Evolutionary conservation across 2,113 vertebrate genomes (phyloP).

Genomic region (Axis porcinus): DNA sequence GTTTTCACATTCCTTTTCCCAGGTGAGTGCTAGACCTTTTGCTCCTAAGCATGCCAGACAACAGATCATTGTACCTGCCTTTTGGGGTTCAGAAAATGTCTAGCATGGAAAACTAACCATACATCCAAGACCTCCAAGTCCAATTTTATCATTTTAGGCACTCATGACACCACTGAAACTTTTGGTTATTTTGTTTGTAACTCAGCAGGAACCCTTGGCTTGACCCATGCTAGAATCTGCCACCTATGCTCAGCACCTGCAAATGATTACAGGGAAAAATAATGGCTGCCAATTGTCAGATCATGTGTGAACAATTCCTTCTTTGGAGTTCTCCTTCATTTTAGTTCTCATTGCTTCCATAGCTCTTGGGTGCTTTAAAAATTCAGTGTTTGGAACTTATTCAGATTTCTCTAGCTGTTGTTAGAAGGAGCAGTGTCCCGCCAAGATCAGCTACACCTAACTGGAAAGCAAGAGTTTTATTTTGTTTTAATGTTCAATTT

Average conservation of each 20-base stretch:
- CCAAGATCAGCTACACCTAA: background rate
- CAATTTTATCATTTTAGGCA: background rate
- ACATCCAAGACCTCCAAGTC: background rate
- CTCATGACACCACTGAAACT: background rate
- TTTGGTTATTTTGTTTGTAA: background rate
- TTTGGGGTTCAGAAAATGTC: background rate
- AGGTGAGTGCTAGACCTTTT: rapidly evolving
- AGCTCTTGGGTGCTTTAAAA: background rate
- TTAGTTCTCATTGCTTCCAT: background rate
- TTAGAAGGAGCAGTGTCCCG: background rate
- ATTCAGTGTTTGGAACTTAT: background rate
- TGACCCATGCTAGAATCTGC: background rate
- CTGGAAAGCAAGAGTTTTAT: background rate
- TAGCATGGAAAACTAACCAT: background rate
- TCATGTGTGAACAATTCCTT: background rate
- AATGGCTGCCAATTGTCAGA: background rate
- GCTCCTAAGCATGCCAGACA: background rate
- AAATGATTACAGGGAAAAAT: background rate
- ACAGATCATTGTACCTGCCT: rapidly evolving
- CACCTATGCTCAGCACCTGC: background rate
- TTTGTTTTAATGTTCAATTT: conserved; percentile 13
- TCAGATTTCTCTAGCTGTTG: background rate
- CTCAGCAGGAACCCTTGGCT: background rate
- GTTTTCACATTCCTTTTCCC: background rate
- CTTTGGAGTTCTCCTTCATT: background rate